Percentiles rank a stretch among this genome's conserved stretches.
Conservation (phyloP, 92 coral and sea anemone genomes). For the Epizoanthus illoricatus region DNA sequence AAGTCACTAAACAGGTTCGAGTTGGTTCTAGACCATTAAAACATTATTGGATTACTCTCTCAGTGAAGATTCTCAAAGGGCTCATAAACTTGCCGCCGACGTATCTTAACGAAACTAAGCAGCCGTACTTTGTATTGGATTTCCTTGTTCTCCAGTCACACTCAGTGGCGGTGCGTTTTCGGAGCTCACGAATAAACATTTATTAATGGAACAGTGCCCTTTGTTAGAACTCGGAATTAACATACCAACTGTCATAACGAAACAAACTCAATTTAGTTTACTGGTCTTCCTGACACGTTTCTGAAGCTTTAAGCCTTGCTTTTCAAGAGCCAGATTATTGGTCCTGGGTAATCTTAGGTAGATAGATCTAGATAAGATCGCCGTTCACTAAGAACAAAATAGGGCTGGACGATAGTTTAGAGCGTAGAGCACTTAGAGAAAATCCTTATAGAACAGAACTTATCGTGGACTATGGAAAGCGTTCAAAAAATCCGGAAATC, state of each 20-base stretch:
- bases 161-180: too few relatives aligned
- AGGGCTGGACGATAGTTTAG: too few relatives aligned
- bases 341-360: neutral
- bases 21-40: conserved; percentile 13
- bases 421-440: too few relatives aligned
- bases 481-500: conserved; percentile 33
- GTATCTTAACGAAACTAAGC: neutral
- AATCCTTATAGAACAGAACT: neutral
- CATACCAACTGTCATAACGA: neutral
- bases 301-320: conserved; percentile 2
- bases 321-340: conserved; percentile 15
- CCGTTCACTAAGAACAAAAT: too few relatives aligned
- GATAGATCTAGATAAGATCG: neutral
- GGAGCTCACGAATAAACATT: too few relatives aligned
- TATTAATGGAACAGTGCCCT: too few relatives aligned
- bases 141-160: neutral
- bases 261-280: neutral
- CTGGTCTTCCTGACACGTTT: neutral
- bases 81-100: conserved; percentile 27
- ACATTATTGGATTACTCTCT: conserved; percentile 17
- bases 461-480: conserved; percentile 28
- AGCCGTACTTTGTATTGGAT: neutral
- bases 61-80: neutral
- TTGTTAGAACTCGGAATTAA: too few relatives aligned
- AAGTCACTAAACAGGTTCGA: neutral